phyloP scores from a whole-genome alignment of 1,140 invertebrate genomes.

The Pseudoatta argentina region DNA sequence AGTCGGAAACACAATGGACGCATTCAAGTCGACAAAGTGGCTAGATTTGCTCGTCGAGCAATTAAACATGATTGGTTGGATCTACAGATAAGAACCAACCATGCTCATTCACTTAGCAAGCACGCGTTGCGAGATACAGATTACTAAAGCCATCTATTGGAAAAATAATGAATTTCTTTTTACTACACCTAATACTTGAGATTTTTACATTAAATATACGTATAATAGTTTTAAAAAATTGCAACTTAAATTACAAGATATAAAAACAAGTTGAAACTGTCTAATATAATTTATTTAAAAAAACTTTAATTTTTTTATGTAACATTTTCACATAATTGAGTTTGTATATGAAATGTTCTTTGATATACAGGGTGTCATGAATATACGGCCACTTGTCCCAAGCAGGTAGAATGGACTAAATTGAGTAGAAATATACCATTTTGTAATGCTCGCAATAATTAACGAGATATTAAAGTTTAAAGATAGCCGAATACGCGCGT shows the following conservation, averaged over 20 bases:
- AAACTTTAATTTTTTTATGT: background rate
- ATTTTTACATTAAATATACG: background rate
- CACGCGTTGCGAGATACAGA: too few species aligned
- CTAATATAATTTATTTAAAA: background rate
- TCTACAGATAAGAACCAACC: too few species aligned
- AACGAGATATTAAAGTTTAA: too few species aligned
- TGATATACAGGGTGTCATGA: background rate
- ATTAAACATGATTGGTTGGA: too few species aligned
- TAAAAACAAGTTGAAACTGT: background rate
- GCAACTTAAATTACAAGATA: background rate
- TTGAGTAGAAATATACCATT: background rate
- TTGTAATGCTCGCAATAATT: too few species aligned
- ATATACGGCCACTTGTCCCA: background rate
- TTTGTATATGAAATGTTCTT: slow-evolving; percentile 76
- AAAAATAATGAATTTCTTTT: too few species aligned
- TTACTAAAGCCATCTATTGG: too few species aligned
- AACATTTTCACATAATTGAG: slow-evolving; percentile 62
- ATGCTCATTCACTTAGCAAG: too few species aligned
- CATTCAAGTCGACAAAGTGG: too few species aligned
- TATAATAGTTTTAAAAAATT: background rate
- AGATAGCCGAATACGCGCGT: slow-evolving; percentile 11
- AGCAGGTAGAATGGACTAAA: too few species aligned
- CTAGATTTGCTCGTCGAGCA: too few species aligned
- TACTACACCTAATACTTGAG: background rate
- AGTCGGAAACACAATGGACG: too few species aligned